Evolutionary conservation across 2,797 vertebrate genomes (phyloP), one percentile per base, ranked within the genome.

Genomic region (Columba guinea): DNA sequence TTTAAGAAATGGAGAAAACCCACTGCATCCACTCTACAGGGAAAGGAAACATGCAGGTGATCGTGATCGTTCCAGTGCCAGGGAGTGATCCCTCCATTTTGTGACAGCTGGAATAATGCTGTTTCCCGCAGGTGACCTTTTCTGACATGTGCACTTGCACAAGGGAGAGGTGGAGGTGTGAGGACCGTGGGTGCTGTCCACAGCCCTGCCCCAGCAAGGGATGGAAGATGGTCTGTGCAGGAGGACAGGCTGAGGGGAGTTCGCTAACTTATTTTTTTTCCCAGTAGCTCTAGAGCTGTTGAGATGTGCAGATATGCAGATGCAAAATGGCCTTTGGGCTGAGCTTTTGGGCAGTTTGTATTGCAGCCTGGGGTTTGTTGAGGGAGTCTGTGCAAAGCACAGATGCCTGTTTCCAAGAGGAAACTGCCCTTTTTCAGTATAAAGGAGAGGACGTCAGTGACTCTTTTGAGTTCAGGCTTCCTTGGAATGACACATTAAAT

Each of bases 1-100:
- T 94, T 84, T 83, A 96, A 97, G 80, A 76, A 96, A 83, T 64
- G 24, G 56, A 73, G 59, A 52, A 90, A 93, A 89, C 46, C 48
- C 90, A 69, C 53, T 84, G 46, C 69, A 48, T 52, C 46, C 5
- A 5, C 34, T 92, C 28, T 28, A 6, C 11, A 51, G 58, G 64
- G 68, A 82, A 93, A 71, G 13, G 65, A 78, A 49, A 84, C 23
- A 49, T 21, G 26, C 5, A 1, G 0, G 0, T 46, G 9, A 30
- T 81, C 0, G 0, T 49, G 10, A 30, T 81, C 0, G 0, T 64
- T 88, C 62, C 10, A 2, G 23, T 76, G 77, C 81, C 69, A 56
- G 59, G 56, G 60, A 83, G 46, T 7, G 20, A 39, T 90, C 32
- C 26, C 58, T 94, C 65, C 71, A 74, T 94, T 93, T 96, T 95